Conservation (phyloP, 2,113 vertebrate species). For the Poecile atricapillus region DNA sequence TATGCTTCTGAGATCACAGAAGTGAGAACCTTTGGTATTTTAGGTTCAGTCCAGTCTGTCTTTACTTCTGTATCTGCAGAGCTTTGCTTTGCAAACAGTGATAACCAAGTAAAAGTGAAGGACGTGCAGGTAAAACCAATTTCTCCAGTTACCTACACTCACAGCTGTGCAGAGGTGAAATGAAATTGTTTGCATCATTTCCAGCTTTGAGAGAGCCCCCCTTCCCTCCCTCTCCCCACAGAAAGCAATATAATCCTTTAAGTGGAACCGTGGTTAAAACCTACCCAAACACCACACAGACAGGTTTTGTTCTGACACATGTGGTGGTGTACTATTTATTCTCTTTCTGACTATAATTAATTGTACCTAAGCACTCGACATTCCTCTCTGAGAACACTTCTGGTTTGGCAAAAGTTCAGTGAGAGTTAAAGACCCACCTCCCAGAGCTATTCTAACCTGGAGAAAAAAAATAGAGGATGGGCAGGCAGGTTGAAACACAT, state of each 20-base stretch:
- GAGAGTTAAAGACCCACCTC: not conserved
- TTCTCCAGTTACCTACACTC: not conserved
- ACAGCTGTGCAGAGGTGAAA: not conserved
- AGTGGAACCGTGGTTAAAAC: not conserved
- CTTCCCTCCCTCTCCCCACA: not conserved
- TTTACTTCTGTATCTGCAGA: not conserved
- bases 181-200: not conserved
- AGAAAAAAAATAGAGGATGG: not conserved
- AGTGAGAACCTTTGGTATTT: not conserved
- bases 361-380: not conserved
- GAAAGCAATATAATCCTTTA: not conserved
- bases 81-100: not conserved
- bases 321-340: not conserved
- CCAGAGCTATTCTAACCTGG: not conserved
- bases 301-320: not conserved
- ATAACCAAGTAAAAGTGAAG: not conserved
- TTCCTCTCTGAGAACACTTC: not conserved
- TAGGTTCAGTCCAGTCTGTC: not conserved
- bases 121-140: not conserved
- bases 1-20: not conserved
- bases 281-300: not conserved
- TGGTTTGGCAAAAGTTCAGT: not conserved
- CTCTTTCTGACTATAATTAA: not conserved
- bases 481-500: not conserved
- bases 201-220: not conserved